A percentile compares a stretch with the other conserved stretches of the same genome.
Evolutionary conservation across 1,140 invertebrate species (phyloP).

Genomic region (Halesus radiatus): DNA sequence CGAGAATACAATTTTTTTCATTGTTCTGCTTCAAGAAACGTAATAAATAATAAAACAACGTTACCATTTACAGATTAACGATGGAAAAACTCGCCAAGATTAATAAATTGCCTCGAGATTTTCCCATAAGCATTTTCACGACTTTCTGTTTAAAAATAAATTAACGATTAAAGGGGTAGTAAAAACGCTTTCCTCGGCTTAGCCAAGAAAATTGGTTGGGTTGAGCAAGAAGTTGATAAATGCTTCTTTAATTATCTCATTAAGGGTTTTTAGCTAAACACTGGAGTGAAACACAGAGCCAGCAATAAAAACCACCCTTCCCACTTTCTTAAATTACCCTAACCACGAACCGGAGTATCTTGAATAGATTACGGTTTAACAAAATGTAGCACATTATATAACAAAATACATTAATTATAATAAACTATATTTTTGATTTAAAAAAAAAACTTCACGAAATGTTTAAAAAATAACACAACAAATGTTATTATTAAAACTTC

Average conservation of each 20-base stretch:
- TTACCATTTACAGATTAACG: too few relatives aligned
- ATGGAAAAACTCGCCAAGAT: background rate
- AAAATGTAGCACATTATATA: too few relatives aligned
- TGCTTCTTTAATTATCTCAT: constrained; percentile 40
- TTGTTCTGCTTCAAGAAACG: too few relatives aligned
- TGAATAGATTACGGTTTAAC: too few relatives aligned
- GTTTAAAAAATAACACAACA: too few relatives aligned
- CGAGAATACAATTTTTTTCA: too few relatives aligned
- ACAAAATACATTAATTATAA: too few relatives aligned
- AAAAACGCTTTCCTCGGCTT: constrained; percentile 12
- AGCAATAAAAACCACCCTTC: constrained; percentile 5
- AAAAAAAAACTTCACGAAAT: too few relatives aligned
- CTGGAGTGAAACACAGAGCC: constrained; percentile 2
- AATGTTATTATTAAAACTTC: too few relatives aligned
- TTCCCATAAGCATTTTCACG: background rate
- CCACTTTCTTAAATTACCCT: background rate
- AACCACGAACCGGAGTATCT: too few relatives aligned
- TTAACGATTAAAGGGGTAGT: constrained; percentile 29
- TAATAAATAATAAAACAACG: too few relatives aligned
- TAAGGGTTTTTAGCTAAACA: constrained; percentile 13
- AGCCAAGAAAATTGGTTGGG: constrained; percentile 6
- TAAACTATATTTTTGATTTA: too few relatives aligned
- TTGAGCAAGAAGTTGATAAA: constrained; percentile 35
- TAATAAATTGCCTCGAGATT: background rate
- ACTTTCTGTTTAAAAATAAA: constrained; percentile 24